Conservation (phyloP, 2,888 invertebrate species). For the Microctonus aethiopoides region DNA sequence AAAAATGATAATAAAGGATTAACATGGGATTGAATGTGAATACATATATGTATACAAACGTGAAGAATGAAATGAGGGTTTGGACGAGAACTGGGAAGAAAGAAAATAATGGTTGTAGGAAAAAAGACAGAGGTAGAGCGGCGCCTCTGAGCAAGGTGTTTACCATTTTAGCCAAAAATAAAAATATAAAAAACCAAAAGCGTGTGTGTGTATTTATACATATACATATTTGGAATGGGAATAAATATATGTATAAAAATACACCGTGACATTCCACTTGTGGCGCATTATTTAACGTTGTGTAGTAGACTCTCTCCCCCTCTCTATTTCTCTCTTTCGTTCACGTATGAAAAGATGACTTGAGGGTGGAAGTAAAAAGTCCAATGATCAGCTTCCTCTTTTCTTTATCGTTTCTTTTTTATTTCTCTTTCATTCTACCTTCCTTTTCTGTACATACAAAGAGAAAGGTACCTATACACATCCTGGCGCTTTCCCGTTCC, state of each 20-base stretch:
- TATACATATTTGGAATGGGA: background rate
- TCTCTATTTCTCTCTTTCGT: too few relatives aligned
- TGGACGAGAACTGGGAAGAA: slow-evolving; percentile 11
- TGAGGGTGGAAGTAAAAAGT: too few relatives aligned
- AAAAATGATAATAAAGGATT: too few relatives aligned
- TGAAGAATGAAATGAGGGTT: background rate
- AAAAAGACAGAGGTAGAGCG: slow-evolving; percentile 49
- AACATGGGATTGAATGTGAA: background rate
- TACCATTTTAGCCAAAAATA: slow-evolving; percentile 64
- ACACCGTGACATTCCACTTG: background rate
- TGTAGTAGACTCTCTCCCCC: background rate
- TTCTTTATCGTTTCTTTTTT: background rate
- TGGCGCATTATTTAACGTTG: background rate
- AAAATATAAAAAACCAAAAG: slow-evolving; percentile 53
- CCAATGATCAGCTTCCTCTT: slow-evolving; percentile 13
- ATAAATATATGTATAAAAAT: background rate
- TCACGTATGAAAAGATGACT: too few relatives aligned
- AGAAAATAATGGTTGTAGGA: slow-evolving; percentile 37
- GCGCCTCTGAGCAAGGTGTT: slow-evolving; percentile 66
- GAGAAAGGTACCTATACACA: background rate
- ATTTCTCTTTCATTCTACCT: background rate
- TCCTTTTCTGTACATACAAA: slow-evolving; percentile 24
- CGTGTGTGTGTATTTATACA: slow-evolving; percentile 25
- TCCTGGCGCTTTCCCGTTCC: background rate
- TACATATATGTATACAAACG: background rate